phyloP scores from a whole-genome alignment of 1,140 invertebrate species.

The Protaetia brevitarsis region DNA sequence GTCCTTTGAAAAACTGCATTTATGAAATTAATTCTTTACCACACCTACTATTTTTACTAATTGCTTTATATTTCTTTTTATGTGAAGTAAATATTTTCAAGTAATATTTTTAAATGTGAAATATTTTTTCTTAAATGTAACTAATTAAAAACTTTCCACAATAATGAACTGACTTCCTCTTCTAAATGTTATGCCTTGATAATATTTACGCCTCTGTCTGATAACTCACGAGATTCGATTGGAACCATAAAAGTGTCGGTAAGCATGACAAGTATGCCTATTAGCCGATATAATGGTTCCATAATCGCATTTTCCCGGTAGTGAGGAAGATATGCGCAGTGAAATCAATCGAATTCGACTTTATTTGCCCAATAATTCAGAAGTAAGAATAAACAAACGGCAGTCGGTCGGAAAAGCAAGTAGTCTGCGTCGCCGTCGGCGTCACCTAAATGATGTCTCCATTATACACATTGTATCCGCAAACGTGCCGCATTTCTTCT shows the following conservation, averaged over 20 bases:
- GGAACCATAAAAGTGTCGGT: not conserved
- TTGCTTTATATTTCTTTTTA: too few species aligned
- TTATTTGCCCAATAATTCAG: constrained; percentile 16
- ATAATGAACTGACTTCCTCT: too few species aligned
- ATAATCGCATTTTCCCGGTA: not conserved
- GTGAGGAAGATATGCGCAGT: not conserved
- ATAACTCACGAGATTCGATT: too few species aligned
- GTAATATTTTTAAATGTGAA: too few species aligned
- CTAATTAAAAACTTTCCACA: too few species aligned
- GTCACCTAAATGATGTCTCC: constrained; percentile 13
- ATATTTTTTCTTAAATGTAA: too few species aligned
- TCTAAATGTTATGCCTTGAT: too few species aligned
- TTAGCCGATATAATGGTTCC: not conserved
- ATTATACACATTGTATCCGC: constrained; percentile 18
- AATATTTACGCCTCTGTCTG: too few species aligned
- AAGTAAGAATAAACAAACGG: constrained; percentile 18
- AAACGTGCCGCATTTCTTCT: constrained; percentile 17
- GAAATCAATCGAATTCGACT: constrained; percentile 14
- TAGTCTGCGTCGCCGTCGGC: not conserved
- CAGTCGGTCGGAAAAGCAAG: constrained; percentile 15
- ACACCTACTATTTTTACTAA: too few species aligned
- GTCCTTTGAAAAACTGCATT: too few species aligned
- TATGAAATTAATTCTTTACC: too few species aligned
- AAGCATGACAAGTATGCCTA: not conserved
- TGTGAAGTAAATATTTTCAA: too few species aligned